These are phyloP conservation scores for Lepidurus packardi DNA, from an alignment of 1,140 invertebrate species.

Conservation along the genomic window DNA sequence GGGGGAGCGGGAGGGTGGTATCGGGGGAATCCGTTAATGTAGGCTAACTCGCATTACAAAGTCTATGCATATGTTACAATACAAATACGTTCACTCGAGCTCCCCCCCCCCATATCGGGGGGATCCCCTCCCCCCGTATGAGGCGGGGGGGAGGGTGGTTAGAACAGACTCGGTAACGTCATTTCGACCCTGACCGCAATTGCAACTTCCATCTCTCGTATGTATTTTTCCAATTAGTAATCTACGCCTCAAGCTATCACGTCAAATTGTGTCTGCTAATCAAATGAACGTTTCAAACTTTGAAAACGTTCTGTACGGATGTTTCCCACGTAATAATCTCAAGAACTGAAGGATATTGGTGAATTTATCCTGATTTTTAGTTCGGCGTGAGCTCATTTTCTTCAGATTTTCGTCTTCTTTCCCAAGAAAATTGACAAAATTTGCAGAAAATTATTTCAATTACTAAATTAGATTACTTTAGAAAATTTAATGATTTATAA, in stretches of 20 bases:
- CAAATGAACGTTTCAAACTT: no score
- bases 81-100: not conserved
- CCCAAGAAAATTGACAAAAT: no score
- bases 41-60: not conserved
- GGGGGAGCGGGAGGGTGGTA: not conserved
- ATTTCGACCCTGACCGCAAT: constrained; percentile 3
- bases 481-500: no score
- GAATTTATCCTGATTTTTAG: no score
- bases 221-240: constrained; percentile 3
- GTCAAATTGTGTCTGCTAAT: not conserved
- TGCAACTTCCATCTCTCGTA: constrained; percentile 1
- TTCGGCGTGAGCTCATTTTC: no score
- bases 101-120: not conserved
- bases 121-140: not conserved
- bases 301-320: no score
- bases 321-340: no score
- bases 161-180: not conserved
- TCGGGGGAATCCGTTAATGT: not conserved
- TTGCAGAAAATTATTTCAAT: no score
- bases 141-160: not conserved
- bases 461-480: no score
- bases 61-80: not conserved
- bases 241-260: not conserved
- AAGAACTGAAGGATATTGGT: no score
- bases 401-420: no score